A percentile compares a stretch with the other conserved stretches of the same genome.
Conservation (phyloP, 2,888 invertebrate genomes). For the Bellardia bayeri region DNA sequence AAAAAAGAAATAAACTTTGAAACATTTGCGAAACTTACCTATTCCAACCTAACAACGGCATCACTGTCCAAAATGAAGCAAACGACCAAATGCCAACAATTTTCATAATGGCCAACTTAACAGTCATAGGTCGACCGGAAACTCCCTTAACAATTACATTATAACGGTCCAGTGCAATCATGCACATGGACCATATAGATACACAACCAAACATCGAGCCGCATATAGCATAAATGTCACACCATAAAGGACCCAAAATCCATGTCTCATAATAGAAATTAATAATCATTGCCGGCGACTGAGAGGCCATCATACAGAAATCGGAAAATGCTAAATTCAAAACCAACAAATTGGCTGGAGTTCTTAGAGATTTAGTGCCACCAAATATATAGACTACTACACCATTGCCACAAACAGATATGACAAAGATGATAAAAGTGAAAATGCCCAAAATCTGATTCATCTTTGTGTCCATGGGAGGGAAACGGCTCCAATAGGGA, state of each 20-base stretch:
- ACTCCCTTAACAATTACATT: constrained; percentile 95
- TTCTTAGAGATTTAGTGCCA: constrained; percentile 86
- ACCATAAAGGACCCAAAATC: constrained; percentile 86
- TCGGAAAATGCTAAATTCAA: constrained; percentile 88
- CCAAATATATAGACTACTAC: constrained; percentile 87
- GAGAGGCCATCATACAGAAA: constrained; percentile 86
- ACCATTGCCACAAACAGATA: constrained; percentile 78
- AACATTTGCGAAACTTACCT: constrained; percentile 75
- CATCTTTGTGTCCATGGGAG: constrained; percentile 85
- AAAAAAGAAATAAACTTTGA: neutral
- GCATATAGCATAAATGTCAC: constrained; percentile 86
- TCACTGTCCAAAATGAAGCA: constrained; percentile 85
- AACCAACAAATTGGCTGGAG: constrained; percentile 87
- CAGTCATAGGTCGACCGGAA: constrained; percentile 85
- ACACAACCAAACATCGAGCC: constrained; percentile 92
- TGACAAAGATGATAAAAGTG: constrained; percentile 86
- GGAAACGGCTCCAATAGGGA: constrained; percentile 86
- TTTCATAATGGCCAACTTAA: constrained; percentile 84
- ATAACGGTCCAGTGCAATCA: constrained; percentile 95
- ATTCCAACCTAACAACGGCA: constrained; percentile 87
- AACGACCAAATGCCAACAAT: constrained; percentile 86
- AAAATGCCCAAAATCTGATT: constrained; percentile 86
- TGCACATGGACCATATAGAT: constrained; percentile 96
- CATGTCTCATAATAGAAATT: constrained; percentile 87
- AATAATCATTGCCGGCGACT: constrained; percentile 86